Conservation (phyloP, 2,888 invertebrate species). For the Lasioglossum marginatum region DNA sequence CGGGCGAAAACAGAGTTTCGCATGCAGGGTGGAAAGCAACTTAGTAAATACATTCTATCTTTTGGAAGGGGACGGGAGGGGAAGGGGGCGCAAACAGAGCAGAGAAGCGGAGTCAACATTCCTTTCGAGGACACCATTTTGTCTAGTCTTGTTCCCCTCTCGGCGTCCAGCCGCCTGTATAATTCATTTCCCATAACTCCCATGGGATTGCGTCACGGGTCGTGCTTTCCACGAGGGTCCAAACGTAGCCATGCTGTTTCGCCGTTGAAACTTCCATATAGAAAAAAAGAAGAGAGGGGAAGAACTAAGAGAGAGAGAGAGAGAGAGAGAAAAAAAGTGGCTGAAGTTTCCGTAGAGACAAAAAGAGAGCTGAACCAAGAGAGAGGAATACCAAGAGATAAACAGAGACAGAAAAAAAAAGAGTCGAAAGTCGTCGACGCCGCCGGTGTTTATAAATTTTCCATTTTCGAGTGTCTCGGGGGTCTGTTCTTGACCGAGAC, state of each 20-base stretch:
- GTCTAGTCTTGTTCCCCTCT: conserved; percentile 74
- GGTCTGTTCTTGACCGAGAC: conserved; percentile 1
- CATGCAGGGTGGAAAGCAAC: neutral
- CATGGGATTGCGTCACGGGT: conserved; percentile 68
- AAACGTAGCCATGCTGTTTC: conserved; percentile 40
- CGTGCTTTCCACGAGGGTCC: conserved; percentile 58
- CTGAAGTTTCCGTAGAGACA: neutral
- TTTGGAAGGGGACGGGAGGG: neutral
- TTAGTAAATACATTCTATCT: conserved; percentile 43
- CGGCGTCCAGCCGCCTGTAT: conserved; percentile 72
- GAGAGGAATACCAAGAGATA: neutral
- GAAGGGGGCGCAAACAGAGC: conserved; percentile 14
- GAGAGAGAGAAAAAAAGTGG: conserved; percentile 4
- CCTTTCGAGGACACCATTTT: conserved; percentile 78
- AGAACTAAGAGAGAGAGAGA: neutral
- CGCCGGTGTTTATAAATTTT: conserved; percentile 44
- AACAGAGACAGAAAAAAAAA: neutral
- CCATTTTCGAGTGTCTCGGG: conserved; percentile 16
- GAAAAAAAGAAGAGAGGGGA: neutral
- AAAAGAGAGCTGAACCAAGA: neutral
- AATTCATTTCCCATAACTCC: conserved; percentile 80
- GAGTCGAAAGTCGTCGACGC: neutral
- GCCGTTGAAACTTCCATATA: neutral
- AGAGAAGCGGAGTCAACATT: conserved; percentile 54
- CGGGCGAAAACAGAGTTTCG: conserved; percentile 2